Conservation (phyloP, 2,797 vertebrate genomes). For the Morelia viridis region DNA sequence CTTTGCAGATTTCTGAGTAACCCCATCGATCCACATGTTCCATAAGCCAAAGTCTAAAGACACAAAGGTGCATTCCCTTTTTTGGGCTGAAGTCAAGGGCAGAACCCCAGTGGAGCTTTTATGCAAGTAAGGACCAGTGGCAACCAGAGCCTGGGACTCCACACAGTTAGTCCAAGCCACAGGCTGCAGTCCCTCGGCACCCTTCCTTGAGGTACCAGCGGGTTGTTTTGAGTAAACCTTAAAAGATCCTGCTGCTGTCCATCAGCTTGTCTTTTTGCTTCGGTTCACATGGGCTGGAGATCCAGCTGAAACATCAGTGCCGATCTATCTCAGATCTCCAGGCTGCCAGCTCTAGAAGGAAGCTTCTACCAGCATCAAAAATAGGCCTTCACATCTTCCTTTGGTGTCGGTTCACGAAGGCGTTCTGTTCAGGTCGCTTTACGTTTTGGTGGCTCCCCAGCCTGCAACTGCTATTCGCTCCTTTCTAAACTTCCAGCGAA, state of each 20-base stretch:
- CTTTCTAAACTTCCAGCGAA: constrained; percentile 12
- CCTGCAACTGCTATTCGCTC: not conserved
- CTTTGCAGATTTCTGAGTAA: not conserved
- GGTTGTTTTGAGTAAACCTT: not conserved
- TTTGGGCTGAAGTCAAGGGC: not conserved
- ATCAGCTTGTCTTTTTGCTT: not conserved
- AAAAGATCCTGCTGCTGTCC: not conserved
- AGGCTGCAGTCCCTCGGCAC: not conserved
- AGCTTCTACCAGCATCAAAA: not conserved
- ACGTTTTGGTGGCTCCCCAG: not conserved
- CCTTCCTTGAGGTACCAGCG: not conserved
- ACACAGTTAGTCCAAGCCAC: not conserved
- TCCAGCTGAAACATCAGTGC: not conserved
- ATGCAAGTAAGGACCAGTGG: not conserved
- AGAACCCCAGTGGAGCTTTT: not conserved
- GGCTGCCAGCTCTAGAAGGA: too few relatives aligned
- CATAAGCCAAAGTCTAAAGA: not conserved
- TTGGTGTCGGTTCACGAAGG: not conserved
- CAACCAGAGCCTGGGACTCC: not conserved
- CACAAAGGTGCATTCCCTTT: not conserved
- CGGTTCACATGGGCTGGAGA: not conserved
- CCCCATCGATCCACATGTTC: not conserved
- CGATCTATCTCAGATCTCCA: not conserved
- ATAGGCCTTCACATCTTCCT: not conserved
- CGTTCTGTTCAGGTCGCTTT: not conserved